A percentile compares a stretch with the other conserved stretches of the same genome.
Evolutionary conservation across 2,888 invertebrate genomes (phyloP).

Genomic region (Drosophila anomalata): DNA sequence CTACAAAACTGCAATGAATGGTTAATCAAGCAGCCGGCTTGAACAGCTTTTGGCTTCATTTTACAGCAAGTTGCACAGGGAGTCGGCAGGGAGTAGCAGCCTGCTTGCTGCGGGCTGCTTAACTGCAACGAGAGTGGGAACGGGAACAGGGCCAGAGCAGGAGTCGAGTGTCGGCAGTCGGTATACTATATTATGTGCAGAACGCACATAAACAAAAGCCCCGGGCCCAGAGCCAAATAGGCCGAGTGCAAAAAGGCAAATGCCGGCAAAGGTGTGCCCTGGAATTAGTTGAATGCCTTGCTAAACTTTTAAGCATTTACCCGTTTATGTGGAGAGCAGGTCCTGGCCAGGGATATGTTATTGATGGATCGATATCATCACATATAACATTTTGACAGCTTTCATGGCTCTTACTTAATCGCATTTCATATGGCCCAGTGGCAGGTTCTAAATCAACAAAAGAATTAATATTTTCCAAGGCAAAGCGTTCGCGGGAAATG

Average conservation of each 20-base stretch:
- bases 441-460: slow-evolving; percentile 49
- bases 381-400: background rate
- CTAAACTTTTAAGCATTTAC: slow-evolving; percentile 26
- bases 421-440: slow-evolving; percentile 7
- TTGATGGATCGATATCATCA: slow-evolving; percentile 19
- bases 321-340: slow-evolving; percentile 11
- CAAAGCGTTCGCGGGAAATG: background rate
- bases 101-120: slow-evolving; percentile 3
- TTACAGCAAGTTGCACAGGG: slow-evolving; percentile 57
- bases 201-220: slow-evolving; percentile 57
- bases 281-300: slow-evolving; percentile 45
- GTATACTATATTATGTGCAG: slow-evolving; percentile 47
- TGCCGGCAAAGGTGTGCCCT: slow-evolving; percentile 44
- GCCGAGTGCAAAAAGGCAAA: slow-evolving; percentile 49
- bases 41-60: slow-evolving; percentile 74
- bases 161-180: slow-evolving; percentile 11
- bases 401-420: slow-evolving; percentile 5
- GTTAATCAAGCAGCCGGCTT: slow-evolving; percentile 74
- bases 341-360: slow-evolving; percentile 29
- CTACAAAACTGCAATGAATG: slow-evolving; percentile 76
- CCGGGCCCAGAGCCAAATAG: slow-evolving; percentile 52
- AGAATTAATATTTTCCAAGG: slow-evolving; percentile 41
- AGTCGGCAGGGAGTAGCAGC: slow-evolving; percentile 15
- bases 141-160: slow-evolving; percentile 28
- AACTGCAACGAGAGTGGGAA: slow-evolving; percentile 20